phyloP scores from a whole-genome alignment of 2,113 vertebrate species.

The Malurus elegans region DNA sequence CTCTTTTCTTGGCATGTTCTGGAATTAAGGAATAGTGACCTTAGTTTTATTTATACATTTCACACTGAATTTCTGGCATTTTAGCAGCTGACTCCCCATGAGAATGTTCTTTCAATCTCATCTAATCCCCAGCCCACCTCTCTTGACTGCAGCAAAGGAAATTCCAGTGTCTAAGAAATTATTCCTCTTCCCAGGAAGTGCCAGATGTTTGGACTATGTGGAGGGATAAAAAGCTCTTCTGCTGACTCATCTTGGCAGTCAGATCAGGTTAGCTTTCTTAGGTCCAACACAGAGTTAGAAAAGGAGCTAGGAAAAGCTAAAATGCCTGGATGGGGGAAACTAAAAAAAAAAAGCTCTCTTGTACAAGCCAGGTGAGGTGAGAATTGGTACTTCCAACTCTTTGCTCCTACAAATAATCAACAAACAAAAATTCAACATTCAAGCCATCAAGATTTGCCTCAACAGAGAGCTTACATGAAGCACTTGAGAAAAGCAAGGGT shows the following conservation, averaged over 20 bases:
- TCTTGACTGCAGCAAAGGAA: slow-evolving; percentile 19
- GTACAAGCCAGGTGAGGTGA: not conserved
- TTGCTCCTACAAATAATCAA: not conserved
- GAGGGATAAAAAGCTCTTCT: not conserved
- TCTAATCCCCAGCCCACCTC: not conserved
- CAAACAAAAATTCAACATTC: not conserved
- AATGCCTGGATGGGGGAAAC: not conserved
- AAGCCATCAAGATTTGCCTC: not conserved
- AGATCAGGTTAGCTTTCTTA: not conserved
- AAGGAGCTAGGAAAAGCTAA: not conserved
- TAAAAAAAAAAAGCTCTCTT: not conserved
- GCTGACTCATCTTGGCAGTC: slow-evolving; percentile 2
- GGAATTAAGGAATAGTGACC: not conserved
- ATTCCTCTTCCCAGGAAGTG: not conserved
- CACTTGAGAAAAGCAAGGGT: not conserved
- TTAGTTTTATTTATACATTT: not conserved
- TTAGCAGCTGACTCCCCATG: not conserved
- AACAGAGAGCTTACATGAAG: not conserved
- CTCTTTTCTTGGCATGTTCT: not conserved
- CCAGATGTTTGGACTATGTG: not conserved
- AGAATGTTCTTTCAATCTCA: not conserved
- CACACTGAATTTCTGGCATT: not conserved
- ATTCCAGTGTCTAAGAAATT: slow-evolving; percentile 16
- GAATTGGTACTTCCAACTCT: not conserved
- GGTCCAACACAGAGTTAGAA: not conserved